phyloP scores from a whole-genome alignment of 2,888 invertebrate genomes.

The Schrankia costaestrigalis region DNA sequence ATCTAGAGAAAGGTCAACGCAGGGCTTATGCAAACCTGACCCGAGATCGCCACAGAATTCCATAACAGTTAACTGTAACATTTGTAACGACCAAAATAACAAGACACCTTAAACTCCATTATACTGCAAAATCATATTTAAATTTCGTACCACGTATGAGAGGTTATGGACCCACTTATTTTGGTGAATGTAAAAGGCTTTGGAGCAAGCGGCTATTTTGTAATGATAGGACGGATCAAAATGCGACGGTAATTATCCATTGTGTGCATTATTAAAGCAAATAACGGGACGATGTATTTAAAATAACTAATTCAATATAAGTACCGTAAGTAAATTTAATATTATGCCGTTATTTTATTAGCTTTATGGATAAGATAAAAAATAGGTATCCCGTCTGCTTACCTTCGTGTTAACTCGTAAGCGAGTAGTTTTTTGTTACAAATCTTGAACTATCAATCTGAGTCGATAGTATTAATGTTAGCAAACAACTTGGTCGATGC shows the following conservation, averaged over 20 bases:
- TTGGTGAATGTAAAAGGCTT: conserved; percentile 17
- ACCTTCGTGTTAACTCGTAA: too few species aligned
- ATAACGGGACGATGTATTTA: conserved; percentile 5
- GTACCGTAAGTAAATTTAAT: too few species aligned
- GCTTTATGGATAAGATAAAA: too few species aligned
- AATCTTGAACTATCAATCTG: too few species aligned
- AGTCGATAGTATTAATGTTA: too few species aligned
- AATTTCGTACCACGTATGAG: conserved; percentile 13
- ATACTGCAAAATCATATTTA: conserved; percentile 12
- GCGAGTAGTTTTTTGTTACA: too few species aligned
- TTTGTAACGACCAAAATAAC: conserved; percentile 31
- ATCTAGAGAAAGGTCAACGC: conserved; percentile 33
- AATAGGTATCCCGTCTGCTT: too few species aligned
- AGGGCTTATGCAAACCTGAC: conserved; percentile 46
- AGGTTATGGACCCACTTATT: conserved; percentile 18
- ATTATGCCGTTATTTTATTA: too few species aligned
- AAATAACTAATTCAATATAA: too few species aligned
- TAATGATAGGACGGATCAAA: conserved; percentile 31
- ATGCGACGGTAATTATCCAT: conserved; percentile 29
- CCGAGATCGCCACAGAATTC: conserved; percentile 54
- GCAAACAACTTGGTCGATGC: too few species aligned
- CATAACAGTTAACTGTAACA: conserved; percentile 45
- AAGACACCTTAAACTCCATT: conserved; percentile 26
- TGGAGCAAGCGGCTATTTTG: conserved; percentile 22
- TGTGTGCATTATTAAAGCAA: conserved; percentile 22